Conservation (phyloP, 2,797 vertebrate species). For the Mastacembelus armatus region DNA sequence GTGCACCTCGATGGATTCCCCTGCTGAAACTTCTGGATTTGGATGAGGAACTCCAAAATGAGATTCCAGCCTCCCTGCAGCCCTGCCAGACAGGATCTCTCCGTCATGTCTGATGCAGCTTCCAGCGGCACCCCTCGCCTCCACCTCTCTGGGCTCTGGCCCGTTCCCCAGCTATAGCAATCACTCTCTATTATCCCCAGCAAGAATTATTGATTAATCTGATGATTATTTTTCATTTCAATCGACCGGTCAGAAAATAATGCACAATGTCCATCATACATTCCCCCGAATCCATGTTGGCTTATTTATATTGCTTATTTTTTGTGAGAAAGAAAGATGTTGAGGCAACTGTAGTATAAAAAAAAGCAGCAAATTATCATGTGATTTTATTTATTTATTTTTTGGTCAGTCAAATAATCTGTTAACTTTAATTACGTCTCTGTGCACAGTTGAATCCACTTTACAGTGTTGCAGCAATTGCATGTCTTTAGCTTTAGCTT, state of each 20-base stretch:
- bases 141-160: constrained; percentile 15
- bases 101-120: constrained; percentile 32
- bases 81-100: constrained; percentile 32
- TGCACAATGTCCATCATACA: too few relatives aligned
- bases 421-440: neutral
- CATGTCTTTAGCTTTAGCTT: neutral
- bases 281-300: too few relatives aligned
- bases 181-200: constrained; percentile 14
- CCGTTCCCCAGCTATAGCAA: constrained; percentile 9
- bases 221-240: neutral
- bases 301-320: neutral
- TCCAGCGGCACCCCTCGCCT: constrained; percentile 12
- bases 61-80: constrained; percentile 56
- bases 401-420: too few relatives aligned
- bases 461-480: neutral
- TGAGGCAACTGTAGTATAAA: neutral
- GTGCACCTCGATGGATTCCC: constrained; percentile 56
- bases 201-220: neutral
- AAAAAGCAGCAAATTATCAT: neutral
- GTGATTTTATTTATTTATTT: too few relatives aligned
- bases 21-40: constrained; percentile 60
- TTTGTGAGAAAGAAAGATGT: neutral
- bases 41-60: constrained; percentile 70
- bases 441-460: neutral
- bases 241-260: neutral